Evolutionary conservation across 92 coral and sea anemone species (phyloP), one percentile per base, ranked within the genome.

Genomic region (Chrysogorgia sp.): DNA sequence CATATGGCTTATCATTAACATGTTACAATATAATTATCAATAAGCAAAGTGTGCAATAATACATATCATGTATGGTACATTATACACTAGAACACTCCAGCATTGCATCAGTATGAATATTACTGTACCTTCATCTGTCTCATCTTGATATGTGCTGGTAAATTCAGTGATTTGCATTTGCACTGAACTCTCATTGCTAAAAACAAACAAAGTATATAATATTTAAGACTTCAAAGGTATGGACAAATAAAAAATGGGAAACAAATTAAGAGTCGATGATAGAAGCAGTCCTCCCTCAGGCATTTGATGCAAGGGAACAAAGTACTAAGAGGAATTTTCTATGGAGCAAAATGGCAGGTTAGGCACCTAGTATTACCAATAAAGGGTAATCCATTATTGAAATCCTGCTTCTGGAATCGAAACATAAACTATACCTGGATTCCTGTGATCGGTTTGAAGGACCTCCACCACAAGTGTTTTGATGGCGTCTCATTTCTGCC

Each of bases 401-500:
- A 66, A 66, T 63, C 34, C 22, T 3, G 31, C 23, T 37, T 40
- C 30, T 40, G 30, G 24, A 56, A 56, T 56, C 10, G 26, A 56
- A 21, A 56, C 10, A 20, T 56, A 56, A 56, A 56, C 24, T 56
- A 20, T 56, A 20, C 62, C 62, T 56, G 30, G 62, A 56, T 56
- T 20, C 30, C 34, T 25, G 20, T 15, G 35, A 40, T 32, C 29
- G 58, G 19, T 41, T 43, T 45, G 77, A 64, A 29, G 84, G 49
- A 33, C 84, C 64, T 31, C 78, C 84, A 67, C 64, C 62, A 79
- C 84, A 79, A 40, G 15, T 45, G 6, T 23, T 25, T 23, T 78
- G 65, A 77, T 79, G 83, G 33, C 56, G 24, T 10, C 29, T 41
- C 64, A 80, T 63, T 40, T 48, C 84, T 28, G 65, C 77, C 84